phyloP scores from a whole-genome alignment of 1,140 invertebrate genomes.

The Mya arenaria region DNA sequence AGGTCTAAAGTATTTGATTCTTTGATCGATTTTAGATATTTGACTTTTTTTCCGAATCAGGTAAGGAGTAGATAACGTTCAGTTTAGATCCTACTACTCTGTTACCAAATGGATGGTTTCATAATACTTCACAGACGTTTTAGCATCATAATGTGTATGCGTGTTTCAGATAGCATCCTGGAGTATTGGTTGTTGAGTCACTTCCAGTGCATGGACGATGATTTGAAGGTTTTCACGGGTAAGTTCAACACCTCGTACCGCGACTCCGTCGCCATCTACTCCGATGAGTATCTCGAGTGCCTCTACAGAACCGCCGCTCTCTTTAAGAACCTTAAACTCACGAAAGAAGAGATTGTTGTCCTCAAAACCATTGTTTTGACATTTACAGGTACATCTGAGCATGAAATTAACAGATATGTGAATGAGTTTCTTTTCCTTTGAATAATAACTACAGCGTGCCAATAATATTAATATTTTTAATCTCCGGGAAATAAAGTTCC shows the following conservation, averaged over 20 bases:
- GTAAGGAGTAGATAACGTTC: too few relatives aligned
- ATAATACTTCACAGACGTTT: too few relatives aligned
- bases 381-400: conserved; percentile 6
- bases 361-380: conserved; percentile 16
- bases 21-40: too few relatives aligned
- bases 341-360: conserved; percentile 18
- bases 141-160: too few relatives aligned
- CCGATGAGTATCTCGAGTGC: conserved; percentile 3
- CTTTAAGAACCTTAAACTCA: neutral
- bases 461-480: too few relatives aligned
- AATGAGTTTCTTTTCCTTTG: neutral
- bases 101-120: too few relatives aligned
- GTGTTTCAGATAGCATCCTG: neutral
- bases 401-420: neutral
- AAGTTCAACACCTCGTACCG: conserved; percentile 7
- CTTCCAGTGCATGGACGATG: conserved; percentile 5
- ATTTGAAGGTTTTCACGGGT: conserved; percentile 13
- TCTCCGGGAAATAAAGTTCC: too few relatives aligned
- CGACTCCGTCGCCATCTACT: neutral
- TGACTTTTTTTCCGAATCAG: too few relatives aligned
- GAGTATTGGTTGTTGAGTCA: conserved; percentile 27
- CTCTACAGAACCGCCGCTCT: conserved; percentile 2
- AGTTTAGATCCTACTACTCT: too few relatives aligned
- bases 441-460: too few relatives aligned
- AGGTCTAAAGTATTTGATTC: too few relatives aligned